Evolutionary conservation across 2,797 vertebrate genomes (phyloP).

Genomic region (Neopelma chrysocephalum): DNA sequence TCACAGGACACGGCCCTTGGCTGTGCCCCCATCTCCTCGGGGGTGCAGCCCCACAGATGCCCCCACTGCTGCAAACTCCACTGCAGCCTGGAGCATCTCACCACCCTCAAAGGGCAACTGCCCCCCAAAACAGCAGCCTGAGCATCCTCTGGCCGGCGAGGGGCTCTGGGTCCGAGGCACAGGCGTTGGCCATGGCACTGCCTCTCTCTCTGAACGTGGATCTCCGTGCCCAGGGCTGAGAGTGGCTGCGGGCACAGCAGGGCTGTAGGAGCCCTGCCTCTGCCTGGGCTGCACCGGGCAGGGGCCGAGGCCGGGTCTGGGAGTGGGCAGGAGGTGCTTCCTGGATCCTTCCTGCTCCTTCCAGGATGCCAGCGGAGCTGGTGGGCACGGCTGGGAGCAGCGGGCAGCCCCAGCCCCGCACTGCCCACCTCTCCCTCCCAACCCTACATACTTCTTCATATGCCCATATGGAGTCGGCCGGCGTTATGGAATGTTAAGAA

Average conservation of each 20-base stretch:
- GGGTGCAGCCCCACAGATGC: not conserved
- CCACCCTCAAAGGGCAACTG: rapidly evolving
- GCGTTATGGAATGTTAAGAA: conserved; percentile 76
- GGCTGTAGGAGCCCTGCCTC: not conserved
- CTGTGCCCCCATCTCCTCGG: rapidly evolving
- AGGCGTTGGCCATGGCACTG: rapidly evolving
- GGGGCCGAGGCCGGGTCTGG: rapidly evolving
- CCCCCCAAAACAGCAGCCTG: rapidly evolving
- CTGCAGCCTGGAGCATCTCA: rapidly evolving
- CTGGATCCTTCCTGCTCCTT: not conserved
- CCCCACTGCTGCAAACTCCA: rapidly evolving
- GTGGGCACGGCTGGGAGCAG: rapidly evolving
- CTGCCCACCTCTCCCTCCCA: not conserved
- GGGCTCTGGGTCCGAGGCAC: rapidly evolving
- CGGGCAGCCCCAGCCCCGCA: not conserved
- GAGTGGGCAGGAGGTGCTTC: not conserved
- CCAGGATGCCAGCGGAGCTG: not conserved
- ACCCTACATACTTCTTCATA: conserved; percentile 76
- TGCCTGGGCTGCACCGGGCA: not conserved
- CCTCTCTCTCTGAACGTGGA: rapidly evolving
- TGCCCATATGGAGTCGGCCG: conserved; percentile 68
- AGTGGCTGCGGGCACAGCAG: rapidly evolving
- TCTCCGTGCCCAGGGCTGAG: rapidly evolving
- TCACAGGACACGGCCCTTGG: rapidly evolving
- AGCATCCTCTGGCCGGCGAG: rapidly evolving